Conservation (phyloP, 2,888 invertebrate species). For the Therioaphis trifolii region DNA sequence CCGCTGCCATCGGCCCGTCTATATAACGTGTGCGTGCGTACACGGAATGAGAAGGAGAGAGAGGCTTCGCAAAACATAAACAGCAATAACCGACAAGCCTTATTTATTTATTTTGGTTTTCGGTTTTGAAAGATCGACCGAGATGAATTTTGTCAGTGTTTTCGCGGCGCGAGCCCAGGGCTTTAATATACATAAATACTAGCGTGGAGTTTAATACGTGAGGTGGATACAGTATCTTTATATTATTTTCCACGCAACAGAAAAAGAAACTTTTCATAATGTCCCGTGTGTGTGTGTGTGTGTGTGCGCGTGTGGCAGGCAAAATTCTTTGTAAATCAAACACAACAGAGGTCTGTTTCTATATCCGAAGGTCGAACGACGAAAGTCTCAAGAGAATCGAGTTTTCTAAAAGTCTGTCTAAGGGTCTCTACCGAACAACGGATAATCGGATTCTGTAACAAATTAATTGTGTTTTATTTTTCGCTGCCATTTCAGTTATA, state of each 20-base stretch:
- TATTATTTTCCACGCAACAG: background rate
- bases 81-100: slow-evolving; percentile 39
- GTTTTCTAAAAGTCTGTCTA: background rate
- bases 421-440: background rate
- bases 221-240: background rate
- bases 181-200: background rate
- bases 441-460: background rate
- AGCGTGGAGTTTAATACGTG: background rate
- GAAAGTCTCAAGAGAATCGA: background rate
- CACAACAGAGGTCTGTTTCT: no score
- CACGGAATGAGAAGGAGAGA: background rate
- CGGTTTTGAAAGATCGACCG: background rate
- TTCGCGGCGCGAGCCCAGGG: background rate
- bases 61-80: slow-evolving; percentile 18
- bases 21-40: background rate
- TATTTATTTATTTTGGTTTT: slow-evolving; percentile 37
- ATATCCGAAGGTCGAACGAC: background rate
- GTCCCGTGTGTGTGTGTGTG: background rate
- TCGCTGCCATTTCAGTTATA: no score
- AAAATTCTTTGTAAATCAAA: no score
- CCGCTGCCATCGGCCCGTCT: background rate
- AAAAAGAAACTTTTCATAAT: slow-evolving; percentile 27
- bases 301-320: no score
- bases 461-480: no score
- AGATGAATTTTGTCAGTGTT: background rate